Base-by-base conservation (phyloP, 2,797 vertebrate species). In the Selene dorsalis region DNA sequence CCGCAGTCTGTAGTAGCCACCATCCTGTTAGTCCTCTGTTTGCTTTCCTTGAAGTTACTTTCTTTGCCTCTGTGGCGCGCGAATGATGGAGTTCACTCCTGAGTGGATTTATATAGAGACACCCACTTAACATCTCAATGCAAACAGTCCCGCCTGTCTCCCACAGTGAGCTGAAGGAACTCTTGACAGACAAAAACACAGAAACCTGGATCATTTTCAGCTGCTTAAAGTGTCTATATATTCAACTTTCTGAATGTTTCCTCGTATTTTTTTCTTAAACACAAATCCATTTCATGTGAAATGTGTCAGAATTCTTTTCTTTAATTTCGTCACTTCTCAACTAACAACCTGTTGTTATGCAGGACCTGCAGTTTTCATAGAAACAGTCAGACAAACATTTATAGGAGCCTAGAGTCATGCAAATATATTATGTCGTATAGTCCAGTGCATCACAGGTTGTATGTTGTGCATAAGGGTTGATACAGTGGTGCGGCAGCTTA, bases 41-140 rank as follows among this genome's bases (percentile, higher is more conserved):
- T 64, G 16, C n/a, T 24, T 73, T 69, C 58, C 79, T 86, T 61
- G 48, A 71, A 73, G 76, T 80, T 57, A 78, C 73, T 72, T 70
- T 77, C 55, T 64, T 62, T 79, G 57, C 20, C 50, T 63, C 35
- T 79, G 60, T 59, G 59, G 52, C 1, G 52, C 52, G 60, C 20
- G 74, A 90, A 66, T 91, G 73, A 77, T 48, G 87, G 83, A 87
- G 82, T 74, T 22, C 70, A 80, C 75, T 35, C 77, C 52, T 35
- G 60, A 70, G 55, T 61, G 81, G 75, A 80, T 95, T 96, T 96
- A 96, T 96, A 96, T 95, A 93, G 82, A 53, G 77, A 87, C 89
- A 76, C 82, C 85, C 86, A 88, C 88, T 97, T 97, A 96, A 93
- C 96, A 97, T 97, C 83, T 96, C 93, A 97, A 97, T 96, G 92